Base-by-base conservation (phyloP, 1,140 invertebrate species). In the Phymastichus coffea region DNA sequence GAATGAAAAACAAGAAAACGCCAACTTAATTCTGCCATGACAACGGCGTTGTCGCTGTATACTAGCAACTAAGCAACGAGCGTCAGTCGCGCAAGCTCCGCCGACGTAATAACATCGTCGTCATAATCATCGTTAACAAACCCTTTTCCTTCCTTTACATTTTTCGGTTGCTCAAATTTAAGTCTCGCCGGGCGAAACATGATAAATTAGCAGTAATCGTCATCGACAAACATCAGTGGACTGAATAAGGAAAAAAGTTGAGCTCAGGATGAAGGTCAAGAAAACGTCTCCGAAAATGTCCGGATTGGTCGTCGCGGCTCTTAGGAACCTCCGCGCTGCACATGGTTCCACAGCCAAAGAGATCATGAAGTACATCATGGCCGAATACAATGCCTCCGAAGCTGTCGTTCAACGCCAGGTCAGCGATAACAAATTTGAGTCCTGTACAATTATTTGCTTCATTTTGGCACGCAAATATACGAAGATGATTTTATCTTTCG, bases 341-440 rank as follows among this genome's bases (percentile, higher is more conserved):
- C 69, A 67, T 0, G 78, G 78, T 4, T 80, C 78, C 3, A 76
- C 74, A 3, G 57, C 69, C 1, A 75, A 72, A 54, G 73, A 79
- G 33, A 80, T 80, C 41, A 67, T 77, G 61, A 76, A 66, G 59
- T 78, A 74, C 25, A 76, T 80, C 26, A 66, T 65, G 44, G 63
- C 72, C 1, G 70, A 77, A n/a, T 70, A 71, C 44, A 67, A 68
- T 37, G 56, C 64, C 0, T 51, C 64, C 9, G 72, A 74, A 7
- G 7, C 66, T 0, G 56, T 51, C 0, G 51, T 76, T 8, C 71
- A 76, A 28, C 69, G 70, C 52, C 69, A 72, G 61, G 77, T 78
- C 49, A 58, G 57, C 28, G n/a, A n/a, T n/a, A n/a, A n/a, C n/a
- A n/a, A n/a, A n/a, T n/a, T n/a, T n/a, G n/a, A n/a, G n/a, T n/a